Percentiles rank a stretch among this genome's conserved stretches.
Evolutionary conservation across 2,113 vertebrate species (phyloP).

Genomic region (Tringa solitaria): DNA sequence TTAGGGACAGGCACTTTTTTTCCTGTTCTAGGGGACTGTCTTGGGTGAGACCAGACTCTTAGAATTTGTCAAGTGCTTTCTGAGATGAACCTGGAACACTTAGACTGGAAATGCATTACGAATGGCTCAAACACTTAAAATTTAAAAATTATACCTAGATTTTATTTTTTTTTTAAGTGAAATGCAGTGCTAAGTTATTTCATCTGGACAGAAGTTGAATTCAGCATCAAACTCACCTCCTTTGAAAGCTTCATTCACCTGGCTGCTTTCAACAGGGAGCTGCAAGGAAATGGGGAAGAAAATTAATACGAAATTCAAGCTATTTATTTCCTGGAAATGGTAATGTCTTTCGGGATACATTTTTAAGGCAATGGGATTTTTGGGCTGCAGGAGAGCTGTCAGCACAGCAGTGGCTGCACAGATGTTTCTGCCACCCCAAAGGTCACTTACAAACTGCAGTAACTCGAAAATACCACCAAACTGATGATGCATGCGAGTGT

Average conservation of each 20-base stretch:
- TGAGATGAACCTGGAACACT: background rate
- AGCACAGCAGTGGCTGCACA: background rate
- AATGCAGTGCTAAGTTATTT: background rate
- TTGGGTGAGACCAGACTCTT: background rate
- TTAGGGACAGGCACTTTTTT: background rate
- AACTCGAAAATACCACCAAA: conserved; percentile 13
- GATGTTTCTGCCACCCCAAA: background rate
- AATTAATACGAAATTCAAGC: background rate
- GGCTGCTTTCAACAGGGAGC: background rate
- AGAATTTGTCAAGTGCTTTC: background rate
- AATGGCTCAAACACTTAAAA: background rate
- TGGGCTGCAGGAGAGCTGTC: background rate
- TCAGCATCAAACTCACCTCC: background rate
- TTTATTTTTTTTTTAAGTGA: background rate
- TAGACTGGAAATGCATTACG: background rate
- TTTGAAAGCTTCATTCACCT: background rate
- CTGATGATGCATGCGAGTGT: background rate
- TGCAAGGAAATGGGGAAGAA: background rate
- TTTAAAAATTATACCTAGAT: background rate
- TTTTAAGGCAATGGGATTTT: background rate
- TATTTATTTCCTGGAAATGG: background rate
- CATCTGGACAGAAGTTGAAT: background rate
- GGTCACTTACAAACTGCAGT: background rate
- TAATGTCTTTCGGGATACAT: background rate
- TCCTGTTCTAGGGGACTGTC: background rate